phyloP scores from a whole-genome alignment of 2,797 vertebrate species.

The Darevskia mixta region DNA sequence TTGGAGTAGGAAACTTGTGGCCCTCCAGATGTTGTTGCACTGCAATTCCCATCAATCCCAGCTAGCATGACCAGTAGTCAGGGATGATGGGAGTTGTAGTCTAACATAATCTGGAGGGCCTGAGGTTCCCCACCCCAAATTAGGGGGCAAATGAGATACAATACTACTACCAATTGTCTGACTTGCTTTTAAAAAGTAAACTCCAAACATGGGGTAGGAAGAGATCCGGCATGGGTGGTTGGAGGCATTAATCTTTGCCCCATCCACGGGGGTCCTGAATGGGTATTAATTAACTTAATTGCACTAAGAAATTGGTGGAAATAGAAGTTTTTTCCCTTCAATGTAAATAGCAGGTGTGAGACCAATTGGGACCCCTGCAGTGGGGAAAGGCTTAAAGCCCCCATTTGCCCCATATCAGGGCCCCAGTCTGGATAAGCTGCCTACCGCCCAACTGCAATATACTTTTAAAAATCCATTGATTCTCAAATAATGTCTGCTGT shows the following conservation, averaged over 20 bases:
- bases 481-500: not conserved
- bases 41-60: not conserved
- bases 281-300: not conserved
- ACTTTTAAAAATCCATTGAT: not conserved
- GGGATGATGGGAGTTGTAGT: not conserved
- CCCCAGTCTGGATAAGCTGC: not conserved
- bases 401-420: not conserved
- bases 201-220: not conserved
- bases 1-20: too few species aligned
- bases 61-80: not conserved
- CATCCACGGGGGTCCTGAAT: not conserved
- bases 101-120: not conserved
- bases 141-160: not conserved
- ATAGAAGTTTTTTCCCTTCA: not conserved
- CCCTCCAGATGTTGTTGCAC: not conserved
- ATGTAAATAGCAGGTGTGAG: not conserved
- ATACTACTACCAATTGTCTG: not conserved
- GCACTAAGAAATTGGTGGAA: not conserved
- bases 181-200: not conserved
- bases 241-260: not conserved
- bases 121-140: not conserved
- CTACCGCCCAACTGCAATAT: not conserved
- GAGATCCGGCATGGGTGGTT: not conserved
- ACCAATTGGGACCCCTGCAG: not conserved
- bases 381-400: not conserved